These are phyloP conservation scores for Andrena camellia DNA, from an alignment of 2,888 invertebrate genomes.

Conservation along the genomic window DNA sequence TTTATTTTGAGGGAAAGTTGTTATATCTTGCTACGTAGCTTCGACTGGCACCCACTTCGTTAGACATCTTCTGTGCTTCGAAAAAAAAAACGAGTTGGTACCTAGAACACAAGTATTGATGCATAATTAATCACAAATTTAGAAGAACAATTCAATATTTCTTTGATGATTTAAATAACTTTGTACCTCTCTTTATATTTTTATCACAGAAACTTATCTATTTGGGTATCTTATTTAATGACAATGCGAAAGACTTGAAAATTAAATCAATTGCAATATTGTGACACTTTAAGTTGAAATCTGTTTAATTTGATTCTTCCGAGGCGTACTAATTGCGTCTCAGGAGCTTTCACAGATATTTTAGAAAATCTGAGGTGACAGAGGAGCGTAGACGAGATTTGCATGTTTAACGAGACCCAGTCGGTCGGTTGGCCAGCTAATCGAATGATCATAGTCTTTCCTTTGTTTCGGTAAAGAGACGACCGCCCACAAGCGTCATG, in stretches of 20 bases:
- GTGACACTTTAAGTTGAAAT: too few relatives aligned
- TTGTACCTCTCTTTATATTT: too few relatives aligned
- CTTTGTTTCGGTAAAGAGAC: constrained; percentile 46
- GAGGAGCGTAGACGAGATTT: constrained; percentile 26
- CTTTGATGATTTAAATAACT: too few relatives aligned
- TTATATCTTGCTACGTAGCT: constrained; percentile 38
- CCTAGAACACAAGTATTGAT: background rate
- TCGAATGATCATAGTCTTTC: constrained; percentile 43
- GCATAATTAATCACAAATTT: too few relatives aligned
- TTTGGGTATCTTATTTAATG: too few relatives aligned
- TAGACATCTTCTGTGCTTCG: background rate
- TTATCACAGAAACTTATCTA: too few relatives aligned
- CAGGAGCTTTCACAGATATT: background rate
- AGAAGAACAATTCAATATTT: too few relatives aligned
- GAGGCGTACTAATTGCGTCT: background rate
- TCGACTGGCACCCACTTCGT: background rate
- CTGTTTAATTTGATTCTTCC: too few relatives aligned
- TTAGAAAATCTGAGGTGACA: background rate
- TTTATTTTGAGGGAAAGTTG: constrained; percentile 59
- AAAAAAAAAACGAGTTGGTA: background rate
- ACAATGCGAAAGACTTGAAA: too few relatives aligned
- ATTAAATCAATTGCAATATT: too few relatives aligned
- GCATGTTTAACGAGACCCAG: constrained; percentile 49
- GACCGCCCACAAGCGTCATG: constrained; percentile 53
- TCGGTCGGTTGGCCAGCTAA: background rate